phyloP scores from a whole-genome alignment of 1,140 invertebrate genomes.

The Drosophila rufa region DNA sequence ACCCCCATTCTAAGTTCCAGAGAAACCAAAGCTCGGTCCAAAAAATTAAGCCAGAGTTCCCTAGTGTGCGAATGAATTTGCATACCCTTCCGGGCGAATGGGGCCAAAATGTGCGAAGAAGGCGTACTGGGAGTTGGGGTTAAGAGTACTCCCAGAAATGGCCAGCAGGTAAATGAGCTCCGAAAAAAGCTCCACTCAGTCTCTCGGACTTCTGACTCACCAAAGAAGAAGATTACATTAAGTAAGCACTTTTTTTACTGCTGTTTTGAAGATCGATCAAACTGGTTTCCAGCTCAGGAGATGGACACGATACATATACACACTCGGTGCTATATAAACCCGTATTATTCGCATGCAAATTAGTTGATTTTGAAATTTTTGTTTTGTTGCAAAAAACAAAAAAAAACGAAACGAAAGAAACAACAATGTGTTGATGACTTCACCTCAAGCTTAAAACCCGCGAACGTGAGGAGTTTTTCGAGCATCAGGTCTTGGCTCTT shows the following conservation, averaged over 20 bases:
- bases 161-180: slow-evolving; percentile 47
- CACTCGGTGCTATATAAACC: slow-evolving; percentile 29
- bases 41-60: slow-evolving; percentile 19
- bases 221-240: slow-evolving; percentile 53
- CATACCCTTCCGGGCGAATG: slow-evolving; percentile 27
- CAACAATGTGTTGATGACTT: slow-evolving; percentile 71
- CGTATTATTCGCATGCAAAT: slow-evolving; percentile 71
- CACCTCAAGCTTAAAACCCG: slow-evolving; percentile 49
- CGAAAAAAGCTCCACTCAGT: slow-evolving; percentile 18
- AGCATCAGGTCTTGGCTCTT: not conserved
- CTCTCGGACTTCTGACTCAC: slow-evolving; percentile 44
- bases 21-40: slow-evolving; percentile 28
- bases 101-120: slow-evolving; percentile 12
- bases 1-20: slow-evolving; percentile 10
- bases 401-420: slow-evolving; percentile 39
- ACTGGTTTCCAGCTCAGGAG: slow-evolving; percentile 66
- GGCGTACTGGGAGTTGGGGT: slow-evolving; percentile 9
- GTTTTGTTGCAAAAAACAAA: slow-evolving; percentile 54
- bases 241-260: slow-evolving; percentile 19
- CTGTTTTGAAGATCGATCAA: slow-evolving; percentile 47
- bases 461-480: slow-evolving; percentile 51
- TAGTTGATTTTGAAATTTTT: slow-evolving; percentile 75
- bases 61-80: slow-evolving; percentile 27
- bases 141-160: slow-evolving; percentile 25
- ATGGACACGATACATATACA: slow-evolving; percentile 39